Percentiles rank a stretch among this genome's conserved stretches.
phyloP scores from a whole-genome alignment of 2,888 invertebrate genomes.

The Eurois occulta region DNA sequence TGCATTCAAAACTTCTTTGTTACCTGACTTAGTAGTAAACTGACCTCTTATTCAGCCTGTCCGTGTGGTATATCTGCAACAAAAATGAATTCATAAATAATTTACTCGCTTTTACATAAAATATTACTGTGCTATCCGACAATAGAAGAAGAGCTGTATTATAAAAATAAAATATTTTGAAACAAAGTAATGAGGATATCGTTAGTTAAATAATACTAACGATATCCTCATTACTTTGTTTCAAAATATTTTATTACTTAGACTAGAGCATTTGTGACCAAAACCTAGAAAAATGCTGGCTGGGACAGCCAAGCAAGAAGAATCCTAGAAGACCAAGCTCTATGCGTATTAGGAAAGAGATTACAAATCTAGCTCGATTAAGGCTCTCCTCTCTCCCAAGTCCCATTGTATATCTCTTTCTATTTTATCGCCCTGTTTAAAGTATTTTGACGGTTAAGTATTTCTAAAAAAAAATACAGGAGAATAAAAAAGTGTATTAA shows the following conservation, averaged over 20 bases:
- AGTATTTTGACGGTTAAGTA: background rate
- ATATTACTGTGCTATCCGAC: conserved; percentile 42
- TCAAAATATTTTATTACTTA: no score
- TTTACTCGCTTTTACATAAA: conserved; percentile 44
- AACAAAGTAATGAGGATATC: background rate
- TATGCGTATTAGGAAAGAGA: background rate
- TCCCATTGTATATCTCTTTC: background rate
- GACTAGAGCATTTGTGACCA: background rate
- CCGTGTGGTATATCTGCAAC: conserved; percentile 64
- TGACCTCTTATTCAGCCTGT: conserved; percentile 63
- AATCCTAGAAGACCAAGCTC: background rate
- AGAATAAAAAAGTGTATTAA: background rate
- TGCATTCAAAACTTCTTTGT: conserved; percentile 40
- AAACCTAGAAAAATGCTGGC: background rate
- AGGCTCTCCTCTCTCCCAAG: no score
- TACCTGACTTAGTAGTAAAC: conserved; percentile 38
- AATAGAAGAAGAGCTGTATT: conserved; percentile 18
- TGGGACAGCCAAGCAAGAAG: no score
- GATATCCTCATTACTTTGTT: no score
- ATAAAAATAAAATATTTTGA: background rate
- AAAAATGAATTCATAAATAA: conserved; percentile 62
- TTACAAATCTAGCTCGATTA: background rate
- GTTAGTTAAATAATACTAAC: background rate
- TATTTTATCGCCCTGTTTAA: background rate
- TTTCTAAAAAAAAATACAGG: background rate